A percentile compares a stretch with the other conserved stretches of the same genome.
phyloP scores from a whole-genome alignment of 2,113 vertebrate genomes.

The Bos taurus region DNA sequence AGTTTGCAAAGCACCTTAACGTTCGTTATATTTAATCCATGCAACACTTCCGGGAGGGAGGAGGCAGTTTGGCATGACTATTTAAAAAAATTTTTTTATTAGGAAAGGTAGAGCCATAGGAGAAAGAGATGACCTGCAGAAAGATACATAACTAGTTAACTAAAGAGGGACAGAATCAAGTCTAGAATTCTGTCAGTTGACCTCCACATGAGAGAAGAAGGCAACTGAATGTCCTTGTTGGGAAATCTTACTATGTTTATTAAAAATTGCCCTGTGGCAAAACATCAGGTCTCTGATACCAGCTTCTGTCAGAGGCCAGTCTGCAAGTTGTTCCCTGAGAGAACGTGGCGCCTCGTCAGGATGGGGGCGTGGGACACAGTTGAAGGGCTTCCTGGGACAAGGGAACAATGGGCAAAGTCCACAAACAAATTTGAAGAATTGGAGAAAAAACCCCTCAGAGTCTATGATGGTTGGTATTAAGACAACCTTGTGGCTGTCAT shows the following conservation, averaged over 20 bases:
- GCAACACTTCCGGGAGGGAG: not conserved
- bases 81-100: not conserved
- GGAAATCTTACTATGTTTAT: not conserved
- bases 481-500: not conserved
- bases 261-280: not conserved
- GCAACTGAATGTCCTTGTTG: not conserved
- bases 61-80: not conserved
- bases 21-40: constrained; percentile 45
- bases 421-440: not conserved
- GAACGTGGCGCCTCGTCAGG: not conserved
- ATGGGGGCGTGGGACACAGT: not conserved
- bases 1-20: not conserved
- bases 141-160: not conserved
- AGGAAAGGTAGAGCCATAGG: not conserved
- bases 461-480: not conserved
- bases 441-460: not conserved
- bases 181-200: not conserved
- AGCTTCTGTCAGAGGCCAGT: not conserved
- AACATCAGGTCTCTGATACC: not conserved
- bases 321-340: not conserved
- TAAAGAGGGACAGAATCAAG: not conserved
- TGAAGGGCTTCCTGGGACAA: not conserved
- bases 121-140: not conserved
- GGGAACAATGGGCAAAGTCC: not conserved
- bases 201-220: not conserved